These are phyloP conservation scores for Lampropteryx suffumata DNA, from an alignment of 2,888 invertebrate species.

Conservation along the genomic window DNA sequence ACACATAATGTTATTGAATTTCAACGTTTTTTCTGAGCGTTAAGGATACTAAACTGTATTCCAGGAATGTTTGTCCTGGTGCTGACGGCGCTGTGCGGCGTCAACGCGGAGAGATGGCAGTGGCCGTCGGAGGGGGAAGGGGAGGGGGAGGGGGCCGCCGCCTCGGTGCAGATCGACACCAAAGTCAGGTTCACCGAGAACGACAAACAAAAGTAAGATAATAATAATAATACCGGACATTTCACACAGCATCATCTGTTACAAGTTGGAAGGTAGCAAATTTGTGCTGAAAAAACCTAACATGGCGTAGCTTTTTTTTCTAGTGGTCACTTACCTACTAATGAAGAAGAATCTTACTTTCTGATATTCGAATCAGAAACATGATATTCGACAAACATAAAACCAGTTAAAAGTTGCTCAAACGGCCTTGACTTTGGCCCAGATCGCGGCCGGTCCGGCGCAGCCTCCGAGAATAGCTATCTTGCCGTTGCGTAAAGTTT, in stretches of 20 bases:
- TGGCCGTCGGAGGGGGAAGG: no score
- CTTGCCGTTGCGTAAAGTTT: constrained; percentile 25
- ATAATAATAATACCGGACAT: no score
- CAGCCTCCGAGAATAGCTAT: constrained; percentile 19
- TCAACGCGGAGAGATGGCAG: constrained; percentile 57
- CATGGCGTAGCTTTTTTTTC: no score
- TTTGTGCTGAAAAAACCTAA: no score
- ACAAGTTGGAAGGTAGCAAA: no score
- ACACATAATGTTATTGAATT: no score
- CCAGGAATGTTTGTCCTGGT: constrained; percentile 28
- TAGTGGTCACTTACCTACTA: no score
- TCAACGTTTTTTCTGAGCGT: no score
- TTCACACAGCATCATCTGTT: no score
- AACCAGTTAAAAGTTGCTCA: background rate
- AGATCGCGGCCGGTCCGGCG: constrained; percentile 15
- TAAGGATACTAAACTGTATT: constrained; percentile 4
- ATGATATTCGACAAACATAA: background rate
- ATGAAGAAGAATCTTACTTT: no score
- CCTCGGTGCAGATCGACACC: constrained; percentile 61
- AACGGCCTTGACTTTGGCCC: constrained; percentile 28
- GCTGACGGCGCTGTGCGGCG: constrained; percentile 37
- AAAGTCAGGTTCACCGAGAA: constrained; percentile 63
- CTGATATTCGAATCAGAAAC: no score
- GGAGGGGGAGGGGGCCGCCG: constrained; percentile 47
- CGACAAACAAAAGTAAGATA: constrained; percentile 40